Conservation (phyloP, 2,888 invertebrate species). For the Nephrotoma appendiculata region DNA sequence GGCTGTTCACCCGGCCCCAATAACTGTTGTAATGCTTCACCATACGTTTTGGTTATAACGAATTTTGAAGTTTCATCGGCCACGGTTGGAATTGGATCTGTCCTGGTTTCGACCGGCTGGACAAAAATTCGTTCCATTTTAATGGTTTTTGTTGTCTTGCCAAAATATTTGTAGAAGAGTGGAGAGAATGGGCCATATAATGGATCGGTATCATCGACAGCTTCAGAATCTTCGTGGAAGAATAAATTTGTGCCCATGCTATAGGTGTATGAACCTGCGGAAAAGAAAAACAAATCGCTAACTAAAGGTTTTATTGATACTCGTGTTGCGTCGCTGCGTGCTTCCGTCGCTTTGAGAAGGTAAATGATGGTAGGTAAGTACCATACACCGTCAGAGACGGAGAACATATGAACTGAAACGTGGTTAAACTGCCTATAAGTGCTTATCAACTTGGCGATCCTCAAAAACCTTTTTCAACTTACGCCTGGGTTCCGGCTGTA, state of each 20-base stretch:
- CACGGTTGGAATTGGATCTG: slow-evolving; percentile 2
- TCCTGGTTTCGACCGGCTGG: slow-evolving; percentile 22
- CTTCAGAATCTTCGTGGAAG: slow-evolving; percentile 46
- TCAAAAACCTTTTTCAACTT: too few species aligned
- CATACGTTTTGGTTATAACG: slow-evolving; percentile 22
- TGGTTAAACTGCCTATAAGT: too few species aligned
- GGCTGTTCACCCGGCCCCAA: slow-evolving; percentile 17
- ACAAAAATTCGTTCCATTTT: slow-evolving; percentile 54
- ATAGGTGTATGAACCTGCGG: slow-evolving; percentile 50
- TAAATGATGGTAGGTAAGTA: too few species aligned
- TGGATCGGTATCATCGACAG: slow-evolving; percentile 31
- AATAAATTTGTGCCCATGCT: slow-evolving; percentile 58
- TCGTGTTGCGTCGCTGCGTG: too few species aligned
- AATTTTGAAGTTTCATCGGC: slow-evolving; percentile 13
- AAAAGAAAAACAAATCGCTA: slow-evolving; percentile 16
- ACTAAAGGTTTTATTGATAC: neutral
- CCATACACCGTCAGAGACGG: too few species aligned
- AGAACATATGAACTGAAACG: too few species aligned
- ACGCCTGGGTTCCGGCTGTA: too few species aligned
- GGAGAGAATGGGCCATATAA: slow-evolving; percentile 42
- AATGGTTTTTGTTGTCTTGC: slow-evolving; percentile 50
- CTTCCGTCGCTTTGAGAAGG: too few species aligned
- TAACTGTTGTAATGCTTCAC: slow-evolving; percentile 23
- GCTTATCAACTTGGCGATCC: too few species aligned
- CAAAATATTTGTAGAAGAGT: slow-evolving; percentile 40